phyloP scores from a whole-genome alignment of 92 coral and sea anemone genomes.

The Palythoa grandis region DNA sequence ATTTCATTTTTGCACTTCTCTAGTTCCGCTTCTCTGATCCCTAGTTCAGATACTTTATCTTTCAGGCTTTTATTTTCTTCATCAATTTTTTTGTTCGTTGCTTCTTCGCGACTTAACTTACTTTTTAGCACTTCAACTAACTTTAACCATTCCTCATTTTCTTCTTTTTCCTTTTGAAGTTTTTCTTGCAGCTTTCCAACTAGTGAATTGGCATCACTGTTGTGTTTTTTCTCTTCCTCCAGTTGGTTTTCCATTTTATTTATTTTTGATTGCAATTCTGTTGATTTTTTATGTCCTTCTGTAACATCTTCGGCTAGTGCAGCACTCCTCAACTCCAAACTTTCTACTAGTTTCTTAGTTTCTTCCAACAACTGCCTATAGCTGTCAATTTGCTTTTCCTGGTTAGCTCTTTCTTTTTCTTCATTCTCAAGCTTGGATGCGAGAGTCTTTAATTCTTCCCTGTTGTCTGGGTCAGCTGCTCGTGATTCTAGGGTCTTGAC shows the following conservation, averaged over 20 bases:
- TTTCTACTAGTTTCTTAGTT: constrained; percentile 74
- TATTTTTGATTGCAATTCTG: constrained; percentile 67
- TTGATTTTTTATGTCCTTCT: constrained; percentile 64
- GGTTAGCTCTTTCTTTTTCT: constrained; percentile 70
- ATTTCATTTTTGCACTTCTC: constrained; percentile 55
- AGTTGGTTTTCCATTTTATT: constrained; percentile 66
- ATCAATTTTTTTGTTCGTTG: constrained; percentile 44
- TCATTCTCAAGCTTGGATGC: constrained; percentile 57
- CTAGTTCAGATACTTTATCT: constrained; percentile 37
- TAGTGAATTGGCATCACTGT: constrained; percentile 51
- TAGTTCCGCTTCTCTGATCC: constrained; percentile 57
- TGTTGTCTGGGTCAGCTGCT: constrained; percentile 26
- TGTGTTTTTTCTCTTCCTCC: constrained; percentile 62
- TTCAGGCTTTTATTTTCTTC: constrained; percentile 34
- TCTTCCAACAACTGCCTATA: constrained; percentile 73
- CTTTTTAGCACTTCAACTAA: constrained; percentile 60
- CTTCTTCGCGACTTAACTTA: constrained; percentile 63
- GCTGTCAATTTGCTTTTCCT: constrained; percentile 64
- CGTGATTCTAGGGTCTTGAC: constrained; percentile 14
- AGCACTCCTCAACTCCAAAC: constrained; percentile 73
- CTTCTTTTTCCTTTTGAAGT: constrained; percentile 55
- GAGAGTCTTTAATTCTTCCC: constrained; percentile 71
- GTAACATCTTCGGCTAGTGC: constrained; percentile 65
- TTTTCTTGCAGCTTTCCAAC: constrained; percentile 62
- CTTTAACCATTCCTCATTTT: constrained; percentile 65